Percentiles rank a stretch among this genome's conserved stretches.
These are phyloP conservation scores for Lasioglossum oenotherae DNA, from an alignment of 2,888 invertebrate species.

Conservation along the genomic window DNA sequence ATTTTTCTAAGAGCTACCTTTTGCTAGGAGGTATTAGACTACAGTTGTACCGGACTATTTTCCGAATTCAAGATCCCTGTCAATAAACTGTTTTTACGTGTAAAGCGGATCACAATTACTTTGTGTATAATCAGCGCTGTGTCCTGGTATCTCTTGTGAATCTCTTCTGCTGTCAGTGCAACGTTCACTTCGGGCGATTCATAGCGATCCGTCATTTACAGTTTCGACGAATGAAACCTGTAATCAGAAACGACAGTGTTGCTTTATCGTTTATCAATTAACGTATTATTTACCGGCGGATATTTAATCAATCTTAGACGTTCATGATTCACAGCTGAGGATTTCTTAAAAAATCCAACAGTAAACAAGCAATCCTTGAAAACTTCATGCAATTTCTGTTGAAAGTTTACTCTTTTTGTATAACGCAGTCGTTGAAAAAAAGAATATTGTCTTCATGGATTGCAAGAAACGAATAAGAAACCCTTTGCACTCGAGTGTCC, in stretches of 20 bases:
- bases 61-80: not conserved
- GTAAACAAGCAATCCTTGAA: too few relatives aligned
- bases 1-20: not conserved
- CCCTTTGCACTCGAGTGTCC: not conserved
- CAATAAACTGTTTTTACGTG: not conserved
- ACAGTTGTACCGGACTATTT: not conserved
- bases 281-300: not conserved
- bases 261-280: conserved; percentile 16
- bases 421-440: not conserved
- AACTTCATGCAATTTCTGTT: too few relatives aligned
- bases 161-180: conserved; percentile 76
- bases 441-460: not conserved
- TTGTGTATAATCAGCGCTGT: conserved; percentile 80
- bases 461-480: not conserved
- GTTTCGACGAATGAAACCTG: conserved; percentile 32
- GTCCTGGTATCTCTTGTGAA: conserved; percentile 80
- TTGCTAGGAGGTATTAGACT: not conserved
- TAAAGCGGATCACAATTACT: conserved; percentile 68
- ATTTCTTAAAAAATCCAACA: not conserved
- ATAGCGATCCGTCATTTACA: conserved; percentile 79
- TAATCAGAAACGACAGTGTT: conserved; percentile 35
- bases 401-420: not conserved
- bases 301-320: not conserved
- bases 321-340: not conserved
- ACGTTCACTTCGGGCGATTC: conserved; percentile 75